Conservation (phyloP, 2,113 vertebrate genomes). For the Oryctolagus cuniculus region mOryCun1.1 NC_091448.1:18342501-18343000, state of each 20-base stretch:
- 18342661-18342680: slow-evolving; percentile 86
- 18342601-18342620: rapidly evolving
- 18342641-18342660: slow-evolving; percentile 28
- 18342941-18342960: not conserved
- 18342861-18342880: not conserved
- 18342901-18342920: not conserved
- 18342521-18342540: not conserved
- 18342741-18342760: slow-evolving; percentile 97
- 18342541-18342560: not conserved
- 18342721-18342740: slow-evolving; percentile 98
- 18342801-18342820: slow-evolving; percentile 98
- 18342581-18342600: too few species aligned
- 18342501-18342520: not conserved
- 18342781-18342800: slow-evolving; percentile 98
- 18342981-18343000: not conserved
- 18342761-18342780: slow-evolving; percentile 98
- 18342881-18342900: rapidly evolving
- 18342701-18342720: slow-evolving; percentile 99
- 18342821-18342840: slow-evolving; percentile 98
- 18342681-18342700: slow-evolving; percentile 99
- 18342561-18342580: not conserved
- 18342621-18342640: not conserved
- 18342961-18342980: not conserved
- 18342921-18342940: not conserved
- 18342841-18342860: slow-evolving; percentile 94